Evolutionary conservation across 1,140 invertebrate genomes (phyloP), one percentile per base, ranked within the genome.

Genomic region (Orchestia grillus): DNA sequence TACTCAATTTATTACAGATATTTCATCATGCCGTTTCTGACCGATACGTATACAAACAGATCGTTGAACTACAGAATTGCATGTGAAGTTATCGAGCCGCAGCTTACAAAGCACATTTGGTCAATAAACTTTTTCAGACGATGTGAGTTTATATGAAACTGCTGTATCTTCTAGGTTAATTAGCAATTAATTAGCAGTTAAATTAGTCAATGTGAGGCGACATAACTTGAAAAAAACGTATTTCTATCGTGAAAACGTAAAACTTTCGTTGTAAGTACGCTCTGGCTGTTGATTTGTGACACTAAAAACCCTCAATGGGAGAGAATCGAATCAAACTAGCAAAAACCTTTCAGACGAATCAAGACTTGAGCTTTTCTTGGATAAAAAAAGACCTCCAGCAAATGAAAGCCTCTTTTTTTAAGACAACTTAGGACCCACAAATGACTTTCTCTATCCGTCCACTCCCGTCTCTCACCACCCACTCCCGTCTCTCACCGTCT

Each of bases 401-500:
- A 77, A 77, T 77, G 62, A 77, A 77, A 77, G 62, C 1, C 36
- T 77, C 11, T 23, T 77, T 77, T 77, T 77, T 77, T 77, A 36
- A 8, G 62, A 77, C 15, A 15, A 15, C 47, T 77, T 28, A 77
- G 62, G 11, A 36, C 28, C 1, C 62, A 36, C 28, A 77, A 8
- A 77, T 3, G 11, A 1, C 62, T 36, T 28, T 23, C 6, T 91
- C 96, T 96, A 96, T 97, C 97, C 97, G 88, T 97, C 96, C 11
- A 97, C 97, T 0, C 97, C 96, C 97, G 98, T 98, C 96, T 99
- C 98, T 97, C n/a, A 98, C 98, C 4, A 99, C 98, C 92, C 99
- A 97, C 88, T 98, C 97, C 97, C 98, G 98, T n/a, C 0, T 99
- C 99, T 97, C 99, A 98, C 97, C 98, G 98, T 98, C 98, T 99